phyloP scores from a whole-genome alignment of 2,888 invertebrate genomes.

The Tryphoninae sp. region DNA sequence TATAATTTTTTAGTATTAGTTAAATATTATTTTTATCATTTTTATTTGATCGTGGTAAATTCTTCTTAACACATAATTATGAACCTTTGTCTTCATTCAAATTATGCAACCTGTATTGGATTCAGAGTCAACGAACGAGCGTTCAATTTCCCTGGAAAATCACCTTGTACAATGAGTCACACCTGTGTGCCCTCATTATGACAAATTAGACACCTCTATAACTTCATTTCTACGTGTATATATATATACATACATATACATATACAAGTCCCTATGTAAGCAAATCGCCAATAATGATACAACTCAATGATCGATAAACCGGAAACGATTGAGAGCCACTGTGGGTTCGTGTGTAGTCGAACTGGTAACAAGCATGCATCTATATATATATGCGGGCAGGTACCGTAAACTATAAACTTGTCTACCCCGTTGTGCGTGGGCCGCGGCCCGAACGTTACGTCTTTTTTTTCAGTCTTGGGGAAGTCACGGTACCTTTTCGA shows the following conservation, averaged over 20 bases:
- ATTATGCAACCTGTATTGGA: not conserved
- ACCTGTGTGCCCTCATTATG: conserved; percentile 14
- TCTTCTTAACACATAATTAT: too few species aligned
- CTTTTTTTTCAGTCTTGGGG: conserved; percentile 31
- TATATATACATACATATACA: not conserved
- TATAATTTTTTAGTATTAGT: not conserved
- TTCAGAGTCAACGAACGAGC: not conserved
- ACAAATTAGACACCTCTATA: conserved; percentile 13
- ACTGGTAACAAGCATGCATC: conserved; percentile 12
- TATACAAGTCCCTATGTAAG: not conserved
- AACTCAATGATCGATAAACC: conserved; percentile 54
- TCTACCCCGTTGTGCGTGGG: conserved; percentile 61
- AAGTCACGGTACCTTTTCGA: conserved; percentile 55
- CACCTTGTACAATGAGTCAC: conserved; percentile 17
- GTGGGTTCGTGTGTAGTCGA: conserved; percentile 26
- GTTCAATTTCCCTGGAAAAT: not conserved
- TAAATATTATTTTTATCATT: too few species aligned
- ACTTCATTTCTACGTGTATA: not conserved
- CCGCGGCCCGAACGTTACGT: conserved; percentile 43
- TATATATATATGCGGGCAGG: conserved; percentile 45
- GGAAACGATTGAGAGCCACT: conserved; percentile 62
- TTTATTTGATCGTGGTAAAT: too few species aligned
- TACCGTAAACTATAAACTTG: conserved; percentile 61
- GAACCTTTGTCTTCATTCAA: not conserved
- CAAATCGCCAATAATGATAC: conserved; percentile 37